Evolutionary conservation across 1,140 invertebrate species (phyloP), one percentile per base, ranked within the genome.

Genomic region (Trachymyrmex septentrionalis): DNA sequence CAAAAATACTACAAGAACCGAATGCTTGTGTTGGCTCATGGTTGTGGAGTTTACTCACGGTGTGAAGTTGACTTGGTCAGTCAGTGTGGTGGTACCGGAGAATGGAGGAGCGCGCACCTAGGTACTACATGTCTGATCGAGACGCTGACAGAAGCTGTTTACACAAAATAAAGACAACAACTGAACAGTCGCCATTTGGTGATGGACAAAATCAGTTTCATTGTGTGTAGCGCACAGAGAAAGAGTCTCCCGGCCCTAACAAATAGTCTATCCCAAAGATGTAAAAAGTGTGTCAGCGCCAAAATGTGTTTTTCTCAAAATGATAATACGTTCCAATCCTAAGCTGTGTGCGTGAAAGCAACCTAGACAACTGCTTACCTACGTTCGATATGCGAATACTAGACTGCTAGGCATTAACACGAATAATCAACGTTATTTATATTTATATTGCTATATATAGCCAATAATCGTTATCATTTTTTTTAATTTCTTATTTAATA

Each of bases 141-240:
- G 92, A 94, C 92, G 93, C 92, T 94, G 93, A 94, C 93, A 94
- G 94, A 94, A 92, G 93, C 94, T 94, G 94, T 94, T 94, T 94
- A 94, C 94, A 94, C 93, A 94, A 94, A 94, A 94, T 94, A 94
- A 94, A 94, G 92, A 94, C 92, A 94, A 94, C 93, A 94, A 94
- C 94, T 94, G 92, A 94, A 94, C 93, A 93, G 93, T 93, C 94
- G 93, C 92, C 91, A 92, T 92, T 69, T 93, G 90, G 87, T 89
- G 87, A 91, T 85, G 91, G 69, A 90, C 90, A 91, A 85, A 90
- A 88, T 91, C 80, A 84, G 38, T 84, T 84, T 92, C 86, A 87
- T 91, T 92, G 90, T 91, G 90, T 92, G 89, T 90, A 88, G 67
- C 87, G 90, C 88, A 88, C 89, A 90, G 78, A 88, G 88, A 91